Evolutionary conservation across 2,797 vertebrate species (phyloP), one percentile per base, ranked within the genome.

Genomic region (Chaetodon trifasciatus): DNA sequence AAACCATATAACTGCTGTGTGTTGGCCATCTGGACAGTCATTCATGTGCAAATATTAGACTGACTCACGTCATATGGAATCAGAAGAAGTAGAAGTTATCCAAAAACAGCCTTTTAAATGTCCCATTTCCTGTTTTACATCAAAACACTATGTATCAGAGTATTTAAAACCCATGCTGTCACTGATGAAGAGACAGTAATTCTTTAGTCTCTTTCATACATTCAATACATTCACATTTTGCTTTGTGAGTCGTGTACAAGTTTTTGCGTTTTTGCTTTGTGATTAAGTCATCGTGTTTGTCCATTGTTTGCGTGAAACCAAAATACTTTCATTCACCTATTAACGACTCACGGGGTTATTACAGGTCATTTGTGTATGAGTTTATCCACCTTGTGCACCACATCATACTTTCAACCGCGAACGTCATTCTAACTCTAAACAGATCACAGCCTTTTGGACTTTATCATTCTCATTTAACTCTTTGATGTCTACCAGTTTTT

Each of bases 21-120:
- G 78, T 44, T 56, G 44, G 50, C 84, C 90, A 91, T 91, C 91
- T 91, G 88, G 88, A 87, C 80, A 53, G 15, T 78, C 64, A 69
- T 32, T 90, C 82, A 76, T 87, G 87, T 80, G 83, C 50, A 82
- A 85, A 83, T 86, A 81, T 87, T 60, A 40, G 35, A 84, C 60
- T 87, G 81, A 82, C 44, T 88, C 82, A 82, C 77, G 78, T 83
- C 79, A 91, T 81, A 82, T 68, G 78, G 77, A 78, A 69, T 60
- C 65, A 69, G 49, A 82, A 42, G 19, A 74, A 56, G 50, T 16
- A 49, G 16, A 37, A 75, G 85, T 64, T 1, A 74, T 49, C 13
- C n/a, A 60, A 70, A 73, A 70, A 58, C 19, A 23, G 32, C 8
- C 46, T 63, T 52, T 72, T 13, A 58, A 46, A 57, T 68, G 32